phyloP scores from a whole-genome alignment of 2,797 vertebrate genomes.

The Poeciliopsis infans region DNA sequence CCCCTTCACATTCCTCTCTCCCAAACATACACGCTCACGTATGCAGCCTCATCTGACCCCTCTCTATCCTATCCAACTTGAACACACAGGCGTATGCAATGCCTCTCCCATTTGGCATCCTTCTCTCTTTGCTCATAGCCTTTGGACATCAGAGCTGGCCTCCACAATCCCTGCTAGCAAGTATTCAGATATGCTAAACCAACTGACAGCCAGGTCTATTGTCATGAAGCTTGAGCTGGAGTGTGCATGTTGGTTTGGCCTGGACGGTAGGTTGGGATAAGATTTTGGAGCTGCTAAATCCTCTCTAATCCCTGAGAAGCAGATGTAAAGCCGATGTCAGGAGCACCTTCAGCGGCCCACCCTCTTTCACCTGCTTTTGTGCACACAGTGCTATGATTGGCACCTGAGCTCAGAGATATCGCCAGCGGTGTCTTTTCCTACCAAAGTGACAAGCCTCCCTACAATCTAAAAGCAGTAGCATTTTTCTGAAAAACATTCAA shows the following conservation, averaged over 20 bases:
- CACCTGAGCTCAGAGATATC: constrained; percentile 11
- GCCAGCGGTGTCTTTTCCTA: constrained; percentile 10
- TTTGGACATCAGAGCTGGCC: constrained; percentile 68
- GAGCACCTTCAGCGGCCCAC: constrained; percentile 55
- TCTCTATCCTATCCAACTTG: constrained; percentile 31
- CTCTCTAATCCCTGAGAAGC: constrained; percentile 75
- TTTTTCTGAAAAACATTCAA: neutral
- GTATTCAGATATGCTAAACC: constrained; percentile 71
- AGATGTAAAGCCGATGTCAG: constrained; percentile 55
- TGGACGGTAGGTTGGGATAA: constrained; percentile 68
- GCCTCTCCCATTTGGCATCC: constrained; percentile 41
- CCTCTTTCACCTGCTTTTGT: constrained; percentile 63
- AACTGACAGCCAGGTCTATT: constrained; percentile 72
- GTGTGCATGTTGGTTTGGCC: constrained; percentile 77
- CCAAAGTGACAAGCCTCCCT: neutral
- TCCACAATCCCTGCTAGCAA: constrained; percentile 61
- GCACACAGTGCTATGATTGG: constrained; percentile 18
- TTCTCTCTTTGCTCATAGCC: constrained; percentile 34
- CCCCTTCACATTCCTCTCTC: constrained; percentile 72
- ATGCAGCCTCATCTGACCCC: constrained; percentile 50
- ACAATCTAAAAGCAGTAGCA: neutral
- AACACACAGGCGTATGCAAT: constrained; percentile 38
- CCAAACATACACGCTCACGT: constrained; percentile 56
- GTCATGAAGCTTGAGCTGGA: constrained; percentile 69
- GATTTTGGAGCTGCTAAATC: constrained; percentile 76